These are phyloP conservation scores for Etheostoma nigrum DNA, from an alignment of 2,797 vertebrate genomes.

Conservation along the genomic window DNA sequence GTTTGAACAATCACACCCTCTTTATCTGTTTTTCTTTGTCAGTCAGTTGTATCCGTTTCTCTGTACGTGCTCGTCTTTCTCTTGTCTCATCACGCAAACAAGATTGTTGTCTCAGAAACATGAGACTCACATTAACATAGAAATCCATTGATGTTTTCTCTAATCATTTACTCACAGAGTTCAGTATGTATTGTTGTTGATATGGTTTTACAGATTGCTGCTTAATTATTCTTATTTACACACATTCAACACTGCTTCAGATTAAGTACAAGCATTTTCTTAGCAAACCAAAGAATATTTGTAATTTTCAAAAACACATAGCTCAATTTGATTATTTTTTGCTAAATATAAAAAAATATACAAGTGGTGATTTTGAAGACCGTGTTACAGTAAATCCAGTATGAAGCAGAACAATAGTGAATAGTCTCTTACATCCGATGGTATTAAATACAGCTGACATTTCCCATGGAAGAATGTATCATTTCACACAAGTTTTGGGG, in stretches of 20 bases:
- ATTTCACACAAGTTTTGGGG: constrained; percentile 73
- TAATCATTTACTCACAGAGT: background rate
- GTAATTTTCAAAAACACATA: background rate
- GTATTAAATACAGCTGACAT: constrained; percentile 71
- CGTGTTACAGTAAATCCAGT: background rate
- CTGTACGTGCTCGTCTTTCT: background rate
- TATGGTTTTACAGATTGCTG: background rate
- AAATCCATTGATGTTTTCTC: background rate
- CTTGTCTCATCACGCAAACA: background rate
- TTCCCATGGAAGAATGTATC: constrained; percentile 78
- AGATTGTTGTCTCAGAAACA: background rate
- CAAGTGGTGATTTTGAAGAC: no score
- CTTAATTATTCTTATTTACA: background rate
- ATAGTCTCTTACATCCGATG: constrained; percentile 48
- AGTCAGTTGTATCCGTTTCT: constrained; percentile 47
- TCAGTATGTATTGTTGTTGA: background rate
- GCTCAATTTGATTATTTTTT: background rate
- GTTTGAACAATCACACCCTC: constrained; percentile 40
- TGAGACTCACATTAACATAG: background rate
- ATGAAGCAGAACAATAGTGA: constrained; percentile 42
- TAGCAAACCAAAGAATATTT: background rate
- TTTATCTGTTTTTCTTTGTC: constrained; percentile 26
- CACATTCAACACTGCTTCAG: background rate
- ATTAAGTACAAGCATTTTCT: background rate
- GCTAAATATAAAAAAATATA: background rate